phyloP scores from a whole-genome alignment of 2,113 vertebrate genomes.

The Microcebus ravelobensis region DNA sequence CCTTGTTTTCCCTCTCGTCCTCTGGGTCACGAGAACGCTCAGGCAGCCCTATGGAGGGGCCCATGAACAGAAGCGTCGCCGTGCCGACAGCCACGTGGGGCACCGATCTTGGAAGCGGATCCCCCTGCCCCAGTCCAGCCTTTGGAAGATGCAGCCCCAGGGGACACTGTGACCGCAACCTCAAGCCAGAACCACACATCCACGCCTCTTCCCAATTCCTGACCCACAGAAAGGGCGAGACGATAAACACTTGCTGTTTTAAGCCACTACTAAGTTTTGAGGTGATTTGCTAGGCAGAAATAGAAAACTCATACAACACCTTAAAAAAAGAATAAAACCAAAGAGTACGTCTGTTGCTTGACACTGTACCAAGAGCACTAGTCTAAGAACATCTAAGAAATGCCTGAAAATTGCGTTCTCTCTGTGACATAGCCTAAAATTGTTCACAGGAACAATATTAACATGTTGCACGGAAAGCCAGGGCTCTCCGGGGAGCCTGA shows the following conservation, averaged over 20 bases:
- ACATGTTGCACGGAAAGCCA: background rate
- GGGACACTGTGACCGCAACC: accelerated
- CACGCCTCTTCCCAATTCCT: background rate
- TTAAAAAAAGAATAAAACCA: background rate
- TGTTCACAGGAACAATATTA: background rate
- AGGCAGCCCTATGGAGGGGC: background rate
- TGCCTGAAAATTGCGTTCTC: background rate
- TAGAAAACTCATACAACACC: accelerated
- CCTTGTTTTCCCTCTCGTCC: background rate
- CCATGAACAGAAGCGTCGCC: accelerated
- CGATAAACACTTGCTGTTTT: background rate
- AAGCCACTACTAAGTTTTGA: accelerated
- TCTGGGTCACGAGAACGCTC: background rate
- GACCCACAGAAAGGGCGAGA: background rate
- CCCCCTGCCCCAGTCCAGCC: background rate
- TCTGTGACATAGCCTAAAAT: background rate
- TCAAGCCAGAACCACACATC: background rate
- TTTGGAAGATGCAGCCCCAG: accelerated
- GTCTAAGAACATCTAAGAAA: background rate
- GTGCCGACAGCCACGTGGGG: background rate
- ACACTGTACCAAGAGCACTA: accelerated
- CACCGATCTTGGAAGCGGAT: background rate
- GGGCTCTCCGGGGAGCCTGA: background rate
- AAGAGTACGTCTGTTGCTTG: background rate
- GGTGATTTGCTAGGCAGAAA: background rate